Evolutionary conservation across 2,888 invertebrate species (phyloP), one percentile per base, ranked within the genome.

Genomic region (Colletes collaris): DNA sequence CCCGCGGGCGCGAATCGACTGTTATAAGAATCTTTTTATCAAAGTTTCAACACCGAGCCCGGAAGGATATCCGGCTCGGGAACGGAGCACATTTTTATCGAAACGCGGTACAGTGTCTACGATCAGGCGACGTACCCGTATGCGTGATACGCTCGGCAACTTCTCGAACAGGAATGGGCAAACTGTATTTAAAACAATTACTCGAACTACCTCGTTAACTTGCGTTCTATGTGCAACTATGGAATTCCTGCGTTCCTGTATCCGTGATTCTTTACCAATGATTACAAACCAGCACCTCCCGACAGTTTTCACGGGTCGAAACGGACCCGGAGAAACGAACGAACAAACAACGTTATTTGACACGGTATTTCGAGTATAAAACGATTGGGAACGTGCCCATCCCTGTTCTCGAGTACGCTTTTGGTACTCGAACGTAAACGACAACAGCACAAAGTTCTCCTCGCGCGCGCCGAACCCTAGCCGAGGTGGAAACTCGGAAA

Each of bases 71-170:
- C 40, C 40, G 27, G 40, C 6, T 40, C 40, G 44, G 44, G 7
- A 40, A 40, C 40, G 40, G 37, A 40, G n/a, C 40, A 49, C 60
- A 16, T 27, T 71, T 62, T 27, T 56, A 27, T 50, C 13, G 49
- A 40, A 19, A 7, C 74, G 40, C 49, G 53, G 40, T 27, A 19
- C 44, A 46, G 63, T 46, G 58, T 16, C 13, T n/a, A 58, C 63
- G 58, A 49, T 7, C 0, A 16, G 27, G 16, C 4, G 13, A 55
- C 1, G 44, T 50, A 50, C 59, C 59, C 10, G 64, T 56, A 75
- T 66, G 76, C 75, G 75, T 70, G 78, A 4, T 44, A 69, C 79
- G 59, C 64, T 63, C 69, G 79, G 49, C 46, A 37, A 49, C 6
- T 52, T 66, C 10, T 27, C 27, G 27, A 27, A 27, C 27, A 27